Evolutionary conservation across 2,797 vertebrate species (phyloP), one percentile per base, ranked within the genome.

Genomic region (Podarcis lilfordi): DNA sequence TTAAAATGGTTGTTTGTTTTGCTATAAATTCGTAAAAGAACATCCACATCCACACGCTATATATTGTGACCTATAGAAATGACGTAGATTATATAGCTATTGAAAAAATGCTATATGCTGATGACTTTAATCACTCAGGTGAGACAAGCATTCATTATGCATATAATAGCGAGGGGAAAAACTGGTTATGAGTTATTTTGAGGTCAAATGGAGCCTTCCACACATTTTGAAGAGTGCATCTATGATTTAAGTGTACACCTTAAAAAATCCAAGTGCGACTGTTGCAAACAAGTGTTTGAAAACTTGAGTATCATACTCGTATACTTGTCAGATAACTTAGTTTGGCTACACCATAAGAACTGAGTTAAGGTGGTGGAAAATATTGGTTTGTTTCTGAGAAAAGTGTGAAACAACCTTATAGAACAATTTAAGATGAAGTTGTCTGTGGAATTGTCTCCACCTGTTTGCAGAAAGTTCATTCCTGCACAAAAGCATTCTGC

Each of bases 151-250:
- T 89, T 88, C 94, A 45, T 84, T 92, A 82, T 92, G 79, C 35
- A 84, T 91, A 83, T 91, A 81, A 86, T 94, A 90, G 85, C 71
- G 3, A 78, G 94, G 76, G 89, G 87, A 91, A 92, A 77, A 85
- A 55, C 90, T 85, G 82, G 27, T 7, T 79, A 2, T 71, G 50
- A 8, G 92, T 94, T 79, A 91, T 92, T 93, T 94, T n/a, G 74
- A 50, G 11, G 11, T 69, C n/a, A 82, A 0, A 43, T 40, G 88
- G 90, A 80, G n/a, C 1, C 1, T 37, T 43, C 23, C 15, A 61
- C 27, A 80, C 86, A 81, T 82, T 64, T 27, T 87, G 43, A 61
- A 40, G 32, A 37, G 3, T 13, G 15, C 15, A 29, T 11, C 8
- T 35, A 37, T 23, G 8, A 37, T 37, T 74, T 21, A 83, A 82